These are phyloP conservation scores for Hypocryptadius cinnamomeus DNA, from an alignment of 2,113 vertebrate species.

Conservation along the genomic window DNA sequence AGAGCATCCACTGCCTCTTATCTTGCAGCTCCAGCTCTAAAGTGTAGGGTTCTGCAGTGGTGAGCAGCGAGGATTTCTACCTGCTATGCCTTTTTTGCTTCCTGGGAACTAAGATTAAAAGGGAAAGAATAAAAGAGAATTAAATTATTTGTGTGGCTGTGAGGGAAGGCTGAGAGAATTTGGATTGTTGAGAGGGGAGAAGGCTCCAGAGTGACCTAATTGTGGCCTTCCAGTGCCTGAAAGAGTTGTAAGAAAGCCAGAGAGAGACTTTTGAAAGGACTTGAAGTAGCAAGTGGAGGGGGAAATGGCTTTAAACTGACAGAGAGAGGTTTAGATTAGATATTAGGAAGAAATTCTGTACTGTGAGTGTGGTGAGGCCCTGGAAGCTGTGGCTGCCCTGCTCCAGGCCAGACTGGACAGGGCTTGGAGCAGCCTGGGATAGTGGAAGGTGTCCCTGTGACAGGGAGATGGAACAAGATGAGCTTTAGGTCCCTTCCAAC, in stretches of 20 bases:
- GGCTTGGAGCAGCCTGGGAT: not conserved
- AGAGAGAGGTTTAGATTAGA: not conserved
- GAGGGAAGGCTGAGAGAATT: not conserved
- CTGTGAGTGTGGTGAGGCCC: not conserved
- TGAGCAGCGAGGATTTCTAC: not conserved
- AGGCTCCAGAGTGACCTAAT: not conserved
- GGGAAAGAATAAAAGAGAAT: not conserved
- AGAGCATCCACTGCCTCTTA: not conserved
- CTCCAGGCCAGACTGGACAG: rapidly evolving
- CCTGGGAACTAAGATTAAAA: not conserved
- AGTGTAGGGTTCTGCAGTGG: not conserved
- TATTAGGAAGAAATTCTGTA: not conserved
- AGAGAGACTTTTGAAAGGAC: not conserved
- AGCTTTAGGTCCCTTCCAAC: not conserved
- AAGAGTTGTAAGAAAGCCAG: not conserved
- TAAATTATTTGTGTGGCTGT: not conserved
- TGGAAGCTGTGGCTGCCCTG: not conserved
- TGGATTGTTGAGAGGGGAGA: not conserved
- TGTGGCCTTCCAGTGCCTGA: not conserved
- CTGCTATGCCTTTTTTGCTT: not conserved
- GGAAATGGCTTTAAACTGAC: not conserved
- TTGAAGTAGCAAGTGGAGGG: not conserved
- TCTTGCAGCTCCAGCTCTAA: not conserved
- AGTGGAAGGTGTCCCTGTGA: not conserved
- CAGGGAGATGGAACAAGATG: not conserved